Percentiles rank a stretch among this genome's conserved stretches.
Conservation (phyloP, 2,113 vertebrate genomes). For the Neogobius melanostomus region DNA sequence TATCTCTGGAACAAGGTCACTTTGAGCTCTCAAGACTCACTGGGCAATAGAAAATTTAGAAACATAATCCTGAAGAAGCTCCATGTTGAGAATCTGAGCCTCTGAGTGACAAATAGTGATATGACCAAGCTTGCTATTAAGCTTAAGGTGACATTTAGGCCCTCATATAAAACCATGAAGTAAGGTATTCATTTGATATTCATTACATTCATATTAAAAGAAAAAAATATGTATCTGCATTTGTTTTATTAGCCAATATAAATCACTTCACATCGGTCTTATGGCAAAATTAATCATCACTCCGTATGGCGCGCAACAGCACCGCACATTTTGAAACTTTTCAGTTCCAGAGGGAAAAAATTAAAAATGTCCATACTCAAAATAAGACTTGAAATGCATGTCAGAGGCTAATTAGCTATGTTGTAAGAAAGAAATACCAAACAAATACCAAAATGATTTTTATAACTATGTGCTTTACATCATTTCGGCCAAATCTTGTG, state of each 20-base stretch:
- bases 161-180: neutral
- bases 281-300: no score
- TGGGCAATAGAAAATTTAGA: slow-evolving; percentile 21
- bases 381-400: no score
- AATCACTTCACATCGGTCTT: no score
- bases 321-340: no score
- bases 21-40: slow-evolving; percentile 11
- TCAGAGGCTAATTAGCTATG: no score
- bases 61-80: slow-evolving; percentile 27
- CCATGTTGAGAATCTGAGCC: slow-evolving; percentile 29
- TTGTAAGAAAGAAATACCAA: neutral
- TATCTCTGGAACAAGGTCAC: slow-evolving; percentile 12
- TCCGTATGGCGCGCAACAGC: no score
- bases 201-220: neutral
- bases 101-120: slow-evolving; percentile 11
- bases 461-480: no score
- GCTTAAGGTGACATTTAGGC: slow-evolving; percentile 10
- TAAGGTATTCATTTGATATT: neutral
- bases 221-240: neutral
- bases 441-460: no score
- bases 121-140: slow-evolving; percentile 10
- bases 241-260: no score
- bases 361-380: no score
- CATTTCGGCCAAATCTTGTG: no score
- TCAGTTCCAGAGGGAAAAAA: no score